Evolutionary conservation across 2,113 vertebrate species (phyloP), one percentile per base, ranked within the genome.

Genomic region (Aptenodytes patagonicus): DNA sequence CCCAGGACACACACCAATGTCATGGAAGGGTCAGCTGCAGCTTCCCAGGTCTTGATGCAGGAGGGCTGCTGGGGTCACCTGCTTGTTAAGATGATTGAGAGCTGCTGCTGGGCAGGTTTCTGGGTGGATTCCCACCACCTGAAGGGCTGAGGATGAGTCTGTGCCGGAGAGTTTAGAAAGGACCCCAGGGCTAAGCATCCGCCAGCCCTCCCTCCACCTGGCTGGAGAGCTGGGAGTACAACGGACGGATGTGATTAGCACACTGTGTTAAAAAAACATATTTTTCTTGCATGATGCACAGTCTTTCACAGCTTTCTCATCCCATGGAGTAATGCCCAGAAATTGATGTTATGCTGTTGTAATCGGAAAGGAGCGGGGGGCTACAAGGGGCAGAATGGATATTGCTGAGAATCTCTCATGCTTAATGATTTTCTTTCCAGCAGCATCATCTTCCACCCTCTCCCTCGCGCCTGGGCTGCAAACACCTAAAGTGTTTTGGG

Each of bases 281-380:
- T 89, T 84, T 80, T 75, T 84, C 60, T 79, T 78, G 52, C 21
- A 10, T 87, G 85, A 76, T 55, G 85, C 78, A 80, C n/a, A 82
- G 65, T 34, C 64, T 89, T 54, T 57, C 83, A 82, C 52, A 91
- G 91, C 65, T 87, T 72, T 85, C 89, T 95, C 96, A 95, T 91
- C 57, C 92, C 57, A 3, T 92, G 94, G 94, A 97, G 25, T 46
- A 57, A 42, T 92, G 96, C 96, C 95, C 87, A 92, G 94, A 61
- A 91, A 36, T 3, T 24, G 89, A 91, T 96, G 78, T 55, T 85
- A 8, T 19, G 61, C 89, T 85, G 40, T 18, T 68, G 64, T 29
- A 60, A 76, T 76, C 0, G 2, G 66, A 92, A 82, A 78, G 40
- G 66, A 87, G 51, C 0, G 0, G 32, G 46, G 61, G 40, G 57